Conservation (phyloP, 1,140 invertebrate genomes). For the Diploscapter pachys region DNA sequence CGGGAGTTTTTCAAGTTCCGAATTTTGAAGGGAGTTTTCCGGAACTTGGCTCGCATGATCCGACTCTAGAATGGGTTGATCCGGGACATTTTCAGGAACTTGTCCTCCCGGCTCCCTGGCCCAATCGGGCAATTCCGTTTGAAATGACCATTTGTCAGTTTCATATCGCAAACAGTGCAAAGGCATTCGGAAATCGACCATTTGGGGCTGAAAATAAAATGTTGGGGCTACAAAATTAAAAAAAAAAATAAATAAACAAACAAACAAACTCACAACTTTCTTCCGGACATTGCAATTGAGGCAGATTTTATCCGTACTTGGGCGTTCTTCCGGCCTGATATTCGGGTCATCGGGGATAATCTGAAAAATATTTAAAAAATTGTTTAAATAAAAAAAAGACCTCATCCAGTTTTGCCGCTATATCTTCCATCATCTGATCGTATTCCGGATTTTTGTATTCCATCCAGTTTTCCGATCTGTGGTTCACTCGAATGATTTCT, state of each 20-base stretch:
- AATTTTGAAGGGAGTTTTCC: no score
- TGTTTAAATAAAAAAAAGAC: no score
- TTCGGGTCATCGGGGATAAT: conserved; percentile 22
- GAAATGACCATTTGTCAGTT: conserved; percentile 46
- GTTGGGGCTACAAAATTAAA: conserved; percentile 20
- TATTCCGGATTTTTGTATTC: conserved; percentile 29
- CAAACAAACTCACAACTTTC: conserved; percentile 24
- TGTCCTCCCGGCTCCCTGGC: conserved; percentile 22
- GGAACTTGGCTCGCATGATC: no score
- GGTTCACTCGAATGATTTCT: conserved; percentile 34
- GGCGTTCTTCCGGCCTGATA: conserved; percentile 31
- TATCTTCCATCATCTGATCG: conserved; percentile 19
- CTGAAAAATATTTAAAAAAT: conserved; percentile 8
- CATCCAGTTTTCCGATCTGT: conserved; percentile 19
- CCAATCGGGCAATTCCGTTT: conserved; percentile 50
- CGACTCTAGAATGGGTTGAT: no score
- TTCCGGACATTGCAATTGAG: conserved; percentile 45
- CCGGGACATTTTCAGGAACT: no score
- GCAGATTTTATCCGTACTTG: conserved; percentile 43
- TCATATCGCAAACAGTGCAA: conserved; percentile 52
- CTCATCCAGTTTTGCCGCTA: neutral
- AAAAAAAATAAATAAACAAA: neutral
- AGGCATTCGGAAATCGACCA: conserved; percentile 42
- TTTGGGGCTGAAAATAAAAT: conserved; percentile 22
- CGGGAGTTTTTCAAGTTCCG: no score